Percentiles rank a stretch among this genome's conserved stretches.
Evolutionary conservation across 2,797 vertebrate species (phyloP).

Genomic region (Danio choprae): DNA sequence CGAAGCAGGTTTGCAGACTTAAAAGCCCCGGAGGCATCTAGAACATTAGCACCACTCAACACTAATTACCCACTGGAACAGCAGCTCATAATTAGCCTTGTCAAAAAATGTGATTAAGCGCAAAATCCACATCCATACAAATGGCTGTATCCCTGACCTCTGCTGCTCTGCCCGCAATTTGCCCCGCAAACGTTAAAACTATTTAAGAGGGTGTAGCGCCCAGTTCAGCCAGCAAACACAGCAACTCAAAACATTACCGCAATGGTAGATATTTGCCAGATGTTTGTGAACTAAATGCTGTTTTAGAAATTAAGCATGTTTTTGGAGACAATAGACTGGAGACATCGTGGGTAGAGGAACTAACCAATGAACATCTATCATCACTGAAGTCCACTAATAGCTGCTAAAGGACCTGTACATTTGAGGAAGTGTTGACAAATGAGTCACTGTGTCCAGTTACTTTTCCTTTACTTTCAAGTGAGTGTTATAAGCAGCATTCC

Average conservation of each 20-base stretch:
- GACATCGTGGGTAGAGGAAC: background rate
- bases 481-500: background rate
- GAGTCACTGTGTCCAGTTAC: background rate
- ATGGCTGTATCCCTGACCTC: slow-evolving; percentile 31
- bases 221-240: background rate
- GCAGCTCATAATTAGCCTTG: slow-evolving; percentile 37
- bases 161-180: slow-evolving; percentile 30
- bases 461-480: slow-evolving; percentile 2
- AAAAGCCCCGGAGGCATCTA: slow-evolving; percentile 42
- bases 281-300: slow-evolving; percentile 17
- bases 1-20: slow-evolving; percentile 34
- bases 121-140: slow-evolving; percentile 38
- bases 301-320: background rate
- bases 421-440: background rate
- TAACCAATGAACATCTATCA: slow-evolving; percentile 25
- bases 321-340: background rate
- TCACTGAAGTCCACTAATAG: background rate
- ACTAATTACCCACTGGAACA: slow-evolving; percentile 45
- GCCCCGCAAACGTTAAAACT: slow-evolving; percentile 21
- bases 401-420: background rate
- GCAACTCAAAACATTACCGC: background rate
- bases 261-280: slow-evolving; percentile 32
- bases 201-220: slow-evolving; percentile 29
- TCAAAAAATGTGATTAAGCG: slow-evolving; percentile 53
- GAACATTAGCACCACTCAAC: slow-evolving; percentile 32